A percentile compares a stretch with the other conserved stretches of the same genome.
phyloP scores from a whole-genome alignment of 2,113 vertebrate genomes.

The Xenus cinereus region DNA sequence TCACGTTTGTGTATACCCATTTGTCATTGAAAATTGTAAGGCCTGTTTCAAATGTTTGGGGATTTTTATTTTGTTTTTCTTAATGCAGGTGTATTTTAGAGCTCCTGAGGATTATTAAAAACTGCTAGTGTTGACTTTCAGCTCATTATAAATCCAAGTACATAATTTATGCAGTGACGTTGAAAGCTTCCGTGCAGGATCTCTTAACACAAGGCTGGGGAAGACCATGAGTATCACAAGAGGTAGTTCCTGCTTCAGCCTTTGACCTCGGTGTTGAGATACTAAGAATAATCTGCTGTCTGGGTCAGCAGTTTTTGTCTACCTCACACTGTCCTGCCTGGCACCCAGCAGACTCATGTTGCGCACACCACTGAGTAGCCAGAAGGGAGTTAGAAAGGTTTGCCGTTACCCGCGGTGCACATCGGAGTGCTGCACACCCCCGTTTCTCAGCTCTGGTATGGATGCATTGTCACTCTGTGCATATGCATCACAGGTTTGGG shows the following conservation, averaged over 20 bases:
- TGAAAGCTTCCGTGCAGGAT: neutral
- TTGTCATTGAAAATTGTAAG: slow-evolving; percentile 42
- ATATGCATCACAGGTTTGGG: neutral
- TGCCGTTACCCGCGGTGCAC: neutral
- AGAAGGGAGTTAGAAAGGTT: neutral
- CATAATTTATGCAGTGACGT: neutral
- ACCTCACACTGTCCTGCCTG: neutral
- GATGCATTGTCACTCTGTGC: neutral
- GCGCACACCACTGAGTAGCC: neutral
- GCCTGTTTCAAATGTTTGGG: slow-evolving; percentile 24
- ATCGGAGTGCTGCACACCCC: neutral
- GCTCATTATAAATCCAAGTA: neutral
- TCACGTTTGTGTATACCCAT: slow-evolving; percentile 20
- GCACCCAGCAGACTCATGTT: neutral
- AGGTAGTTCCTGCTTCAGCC: neutral
- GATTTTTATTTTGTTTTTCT: slow-evolving; percentile 5
- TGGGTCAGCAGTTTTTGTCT: neutral
- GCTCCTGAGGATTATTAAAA: neutral
- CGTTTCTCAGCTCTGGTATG: neutral
- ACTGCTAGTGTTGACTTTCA: neutral
- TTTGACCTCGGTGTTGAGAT: neutral
- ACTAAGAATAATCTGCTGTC: neutral
- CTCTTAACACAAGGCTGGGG: neutral
- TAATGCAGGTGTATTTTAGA: neutral
- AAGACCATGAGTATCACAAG: neutral